phyloP scores from a whole-genome alignment of 2,113 vertebrate species.

The Archilochus colubris region DNA sequence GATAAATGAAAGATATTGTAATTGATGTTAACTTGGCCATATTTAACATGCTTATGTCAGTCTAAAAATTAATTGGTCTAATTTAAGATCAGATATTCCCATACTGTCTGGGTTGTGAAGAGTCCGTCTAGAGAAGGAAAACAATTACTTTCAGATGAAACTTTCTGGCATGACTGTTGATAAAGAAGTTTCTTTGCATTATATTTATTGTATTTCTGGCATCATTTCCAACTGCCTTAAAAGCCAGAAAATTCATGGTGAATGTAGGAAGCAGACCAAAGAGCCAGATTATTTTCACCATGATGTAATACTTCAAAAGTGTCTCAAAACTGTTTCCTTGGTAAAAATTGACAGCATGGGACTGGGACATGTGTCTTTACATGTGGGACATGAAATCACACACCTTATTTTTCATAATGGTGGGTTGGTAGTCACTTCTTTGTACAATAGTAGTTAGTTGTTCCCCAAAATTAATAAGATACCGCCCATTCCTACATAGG shows the following conservation, averaged over 20 bases:
- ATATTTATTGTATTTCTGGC: conserved; percentile 68
- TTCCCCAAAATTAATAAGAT: not conserved
- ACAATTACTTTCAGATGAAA: conserved; percentile 48
- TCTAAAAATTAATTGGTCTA: conserved; percentile 12
- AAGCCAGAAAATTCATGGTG: conserved; percentile 37
- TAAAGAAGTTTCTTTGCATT: conserved; percentile 69
- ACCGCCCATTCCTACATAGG: not conserved
- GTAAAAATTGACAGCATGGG: not conserved
- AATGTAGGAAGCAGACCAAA: conserved; percentile 40
- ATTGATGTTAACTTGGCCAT: conserved; percentile 16
- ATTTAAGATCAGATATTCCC: conserved; percentile 52
- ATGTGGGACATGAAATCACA: not conserved
- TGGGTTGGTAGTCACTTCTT: not conserved
- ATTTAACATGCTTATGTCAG: not conserved
- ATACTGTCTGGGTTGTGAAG: not conserved
- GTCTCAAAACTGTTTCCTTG: not conserved
- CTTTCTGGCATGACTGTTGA: conserved; percentile 54
- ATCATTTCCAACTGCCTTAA: conserved; percentile 31
- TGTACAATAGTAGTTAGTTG: not conserved
- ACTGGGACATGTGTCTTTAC: not conserved
- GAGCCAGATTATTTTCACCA: conserved; percentile 27
- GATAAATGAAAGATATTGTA: conserved; percentile 29
- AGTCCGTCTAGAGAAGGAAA: conserved; percentile 33
- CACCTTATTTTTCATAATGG: not conserved
- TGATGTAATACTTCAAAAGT: not conserved